Evolutionary conservation across 2,888 invertebrate species (phyloP).

Genomic region (Amitus sp.): DNA sequence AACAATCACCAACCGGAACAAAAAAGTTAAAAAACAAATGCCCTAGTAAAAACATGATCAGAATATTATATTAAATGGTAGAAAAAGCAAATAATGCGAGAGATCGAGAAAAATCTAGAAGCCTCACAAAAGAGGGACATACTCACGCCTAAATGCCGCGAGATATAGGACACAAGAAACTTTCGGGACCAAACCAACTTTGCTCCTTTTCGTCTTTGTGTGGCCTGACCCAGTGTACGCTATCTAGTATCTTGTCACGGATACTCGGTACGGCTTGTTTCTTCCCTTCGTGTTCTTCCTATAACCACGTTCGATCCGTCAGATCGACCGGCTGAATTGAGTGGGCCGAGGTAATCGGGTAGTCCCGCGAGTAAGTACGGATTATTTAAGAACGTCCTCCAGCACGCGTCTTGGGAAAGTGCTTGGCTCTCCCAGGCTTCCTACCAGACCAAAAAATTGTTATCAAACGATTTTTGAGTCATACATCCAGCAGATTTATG

Average conservation of each 20-base stretch:
- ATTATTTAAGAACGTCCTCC: constrained; percentile 44
- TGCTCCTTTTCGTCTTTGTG: constrained; percentile 41
- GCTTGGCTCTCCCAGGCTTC: too few species aligned
- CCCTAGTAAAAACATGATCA: too few species aligned
- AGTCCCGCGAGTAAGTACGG: constrained; percentile 31
- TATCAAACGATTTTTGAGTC: too few species aligned
- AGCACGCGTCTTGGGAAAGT: too few species aligned
- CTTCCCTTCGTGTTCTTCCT: constrained; percentile 32
- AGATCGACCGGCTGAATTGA: constrained; percentile 37
- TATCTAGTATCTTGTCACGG: constrained; percentile 59
- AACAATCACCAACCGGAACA: too few species aligned
- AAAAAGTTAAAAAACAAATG: too few species aligned
- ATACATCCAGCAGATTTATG: too few species aligned
- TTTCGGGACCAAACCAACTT: constrained; percentile 37
- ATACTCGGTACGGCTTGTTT: constrained; percentile 46
- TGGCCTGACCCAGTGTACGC: constrained; percentile 47
- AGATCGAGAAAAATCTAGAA: too few species aligned
- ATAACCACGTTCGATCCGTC: constrained; percentile 33
- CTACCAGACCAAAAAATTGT: too few species aligned
- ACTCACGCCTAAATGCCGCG: constrained; percentile 39
- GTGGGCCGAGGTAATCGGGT: constrained; percentile 46
- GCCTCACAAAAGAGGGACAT: constrained; percentile 33
- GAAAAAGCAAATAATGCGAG: constrained; percentile 31
- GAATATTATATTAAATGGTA: too few species aligned
- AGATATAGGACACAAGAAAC: constrained; percentile 40